Conservation (phyloP, 2,113 vertebrate genomes). For the Phaethornis superciliosus region DNA sequence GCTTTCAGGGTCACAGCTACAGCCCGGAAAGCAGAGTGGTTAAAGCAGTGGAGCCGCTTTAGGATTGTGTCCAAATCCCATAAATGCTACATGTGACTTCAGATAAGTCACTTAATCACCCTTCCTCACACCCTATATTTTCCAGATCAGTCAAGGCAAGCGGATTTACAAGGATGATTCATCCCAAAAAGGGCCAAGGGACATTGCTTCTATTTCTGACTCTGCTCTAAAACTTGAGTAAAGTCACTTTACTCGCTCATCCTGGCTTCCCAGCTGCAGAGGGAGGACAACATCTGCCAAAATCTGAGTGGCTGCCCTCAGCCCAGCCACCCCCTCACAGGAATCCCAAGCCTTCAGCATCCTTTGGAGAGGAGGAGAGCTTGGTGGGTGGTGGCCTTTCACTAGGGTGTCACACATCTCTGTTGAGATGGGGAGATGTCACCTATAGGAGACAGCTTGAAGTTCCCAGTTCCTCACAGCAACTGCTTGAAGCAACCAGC, state of each 20-base stretch:
- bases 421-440: background rate
- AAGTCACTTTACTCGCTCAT: conserved; percentile 30
- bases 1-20: conserved; percentile 51
- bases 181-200: conserved; percentile 60
- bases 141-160: conserved; percentile 60
- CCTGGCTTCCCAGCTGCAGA: background rate
- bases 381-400: background rate
- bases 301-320: background rate
- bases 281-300: background rate
- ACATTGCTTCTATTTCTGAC: conserved; percentile 45
- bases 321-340: accelerated
- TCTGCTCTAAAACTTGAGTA: conserved; percentile 24
- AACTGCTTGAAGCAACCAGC: accelerated
- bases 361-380: background rate
- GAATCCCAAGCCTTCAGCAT: background rate
- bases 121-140: conserved; percentile 67
- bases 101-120: conserved; percentile 68
- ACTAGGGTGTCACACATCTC: background rate
- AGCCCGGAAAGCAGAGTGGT: background rate
- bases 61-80: conserved; percentile 67
- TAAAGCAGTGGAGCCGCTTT: conserved; percentile 45
- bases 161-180: conserved; percentile 65
- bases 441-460: background rate
- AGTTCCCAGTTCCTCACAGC: background rate
- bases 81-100: conserved; percentile 68